These are phyloP conservation scores for Planococcus citri DNA, from an alignment of 1,140 invertebrate species.

Conservation along the genomic window DNA sequence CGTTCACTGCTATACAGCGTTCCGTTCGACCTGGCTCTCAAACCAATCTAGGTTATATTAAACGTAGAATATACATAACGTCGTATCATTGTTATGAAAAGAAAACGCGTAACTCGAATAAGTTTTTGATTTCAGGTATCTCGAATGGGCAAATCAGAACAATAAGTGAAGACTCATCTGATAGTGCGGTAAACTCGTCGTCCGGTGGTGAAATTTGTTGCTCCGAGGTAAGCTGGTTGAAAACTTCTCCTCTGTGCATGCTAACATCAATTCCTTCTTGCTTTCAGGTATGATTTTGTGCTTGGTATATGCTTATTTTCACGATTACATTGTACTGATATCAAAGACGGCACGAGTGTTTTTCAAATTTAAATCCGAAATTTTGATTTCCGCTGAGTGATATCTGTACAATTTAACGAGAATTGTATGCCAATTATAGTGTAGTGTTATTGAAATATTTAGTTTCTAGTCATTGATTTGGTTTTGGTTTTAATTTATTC, in stretches of 20 bases:
- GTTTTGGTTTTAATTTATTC: too few species aligned
- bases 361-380: too few species aligned
- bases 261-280: slow-evolving; percentile 14
- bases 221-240: slow-evolving; percentile 16
- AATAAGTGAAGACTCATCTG: slow-evolving; percentile 2
- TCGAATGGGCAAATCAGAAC: slow-evolving; percentile 9
- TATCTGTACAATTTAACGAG: too few species aligned
- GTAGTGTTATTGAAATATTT: too few species aligned
- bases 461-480: too few species aligned
- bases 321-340: background rate
- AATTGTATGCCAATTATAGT: too few species aligned
- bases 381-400: too few species aligned
- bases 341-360: too few species aligned
- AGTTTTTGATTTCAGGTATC: background rate
- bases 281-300: slow-evolving; percentile 14
- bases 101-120: background rate
- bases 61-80: too few species aligned
- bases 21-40: slow-evolving; percentile 29
- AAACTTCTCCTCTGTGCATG: slow-evolving; percentile 20
- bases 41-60: slow-evolving; percentile 17
- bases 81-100: background rate
- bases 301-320: slow-evolving; percentile 3
- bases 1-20: slow-evolving; percentile 37
- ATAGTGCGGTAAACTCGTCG: background rate
- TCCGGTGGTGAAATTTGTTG: slow-evolving; percentile 14